Conservation (phyloP, 2,797 vertebrate species). For the Takifugu ocellatus region DNA sequence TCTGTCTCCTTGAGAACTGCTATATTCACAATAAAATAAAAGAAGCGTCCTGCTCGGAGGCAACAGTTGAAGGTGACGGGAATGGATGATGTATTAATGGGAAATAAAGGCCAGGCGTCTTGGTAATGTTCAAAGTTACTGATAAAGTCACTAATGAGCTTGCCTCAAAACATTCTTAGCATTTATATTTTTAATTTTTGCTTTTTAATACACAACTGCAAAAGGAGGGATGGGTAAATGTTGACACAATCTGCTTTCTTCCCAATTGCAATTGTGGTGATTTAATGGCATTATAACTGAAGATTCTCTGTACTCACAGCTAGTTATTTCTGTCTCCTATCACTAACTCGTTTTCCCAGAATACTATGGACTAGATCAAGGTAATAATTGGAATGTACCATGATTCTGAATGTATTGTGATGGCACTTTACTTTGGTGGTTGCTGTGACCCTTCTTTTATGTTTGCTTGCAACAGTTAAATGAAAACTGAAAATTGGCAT, state of each 20-base stretch:
- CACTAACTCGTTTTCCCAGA: slow-evolving; percentile 80
- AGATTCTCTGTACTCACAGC: slow-evolving; percentile 64
- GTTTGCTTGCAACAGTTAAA: slow-evolving; percentile 64
- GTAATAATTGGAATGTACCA: slow-evolving; percentile 80
- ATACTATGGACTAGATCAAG: slow-evolving; percentile 99
- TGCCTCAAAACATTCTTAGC: slow-evolving; percentile 36
- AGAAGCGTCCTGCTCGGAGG: background rate
- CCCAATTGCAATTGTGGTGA: background rate
- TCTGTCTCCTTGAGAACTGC: slow-evolving; percentile 9
- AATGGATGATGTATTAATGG: background rate
- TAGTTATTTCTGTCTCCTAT: slow-evolving; percentile 71
- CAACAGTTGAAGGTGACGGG: slow-evolving; percentile 37
- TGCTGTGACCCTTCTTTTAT: slow-evolving; percentile 60
- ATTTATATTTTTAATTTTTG: slow-evolving; percentile 7
- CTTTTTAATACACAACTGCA: no score
- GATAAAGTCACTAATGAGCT: slow-evolving; percentile 6
- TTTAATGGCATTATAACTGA: no score
- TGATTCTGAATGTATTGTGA: slow-evolving; percentile 55
- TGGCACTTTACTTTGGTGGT: slow-evolving; percentile 63
- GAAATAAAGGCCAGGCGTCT: background rate
- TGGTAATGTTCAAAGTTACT: background rate
- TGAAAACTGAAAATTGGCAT: slow-evolving; percentile 11
- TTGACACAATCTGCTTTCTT: slow-evolving; percentile 4
- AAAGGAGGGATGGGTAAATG: background rate
- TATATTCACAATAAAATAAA: slow-evolving; percentile 10